These are phyloP conservation scores for Neoscelio sp. DNA, from an alignment of 2,888 invertebrate genomes.

Conservation along the genomic window DNA sequence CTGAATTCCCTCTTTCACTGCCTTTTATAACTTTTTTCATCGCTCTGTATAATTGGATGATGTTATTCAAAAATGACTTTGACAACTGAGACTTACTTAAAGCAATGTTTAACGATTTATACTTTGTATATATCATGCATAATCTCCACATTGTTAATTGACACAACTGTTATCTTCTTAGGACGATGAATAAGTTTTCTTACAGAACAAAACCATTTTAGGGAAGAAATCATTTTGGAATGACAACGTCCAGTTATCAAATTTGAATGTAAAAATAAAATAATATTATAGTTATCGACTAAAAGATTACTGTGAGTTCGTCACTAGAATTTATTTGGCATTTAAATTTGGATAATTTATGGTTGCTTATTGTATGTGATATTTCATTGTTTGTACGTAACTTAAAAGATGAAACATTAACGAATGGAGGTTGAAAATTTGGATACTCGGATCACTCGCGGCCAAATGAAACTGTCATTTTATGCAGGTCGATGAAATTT, in stretches of 20 bases:
- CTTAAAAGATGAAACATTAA: constrained; percentile 49
- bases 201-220: too few species aligned
- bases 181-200: too few species aligned
- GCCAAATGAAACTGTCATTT: constrained; percentile 44
- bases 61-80: constrained; percentile 56
- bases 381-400: constrained; percentile 49
- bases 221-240: constrained; percentile 36
- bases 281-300: constrained; percentile 57
- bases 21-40: constrained; percentile 57
- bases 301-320: constrained; percentile 39
- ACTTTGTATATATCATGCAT: too few species aligned
- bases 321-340: constrained; percentile 41
- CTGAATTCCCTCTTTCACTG: constrained; percentile 55
- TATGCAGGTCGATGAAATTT: constrained; percentile 20
- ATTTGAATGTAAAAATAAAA: constrained; percentile 56
- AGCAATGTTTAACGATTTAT: neutral
- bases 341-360: constrained; percentile 57
- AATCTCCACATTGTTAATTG: too few species aligned
- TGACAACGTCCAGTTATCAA: constrained; percentile 39
- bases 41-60: constrained; percentile 57
- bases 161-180: too few species aligned
- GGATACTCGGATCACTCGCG: neutral
- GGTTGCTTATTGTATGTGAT: constrained; percentile 57
- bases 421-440: constrained; percentile 36
- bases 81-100: neutral